Base-by-base conservation (phyloP, 2,888 invertebrate genomes). In the Parnassius smintheus region DNA sequence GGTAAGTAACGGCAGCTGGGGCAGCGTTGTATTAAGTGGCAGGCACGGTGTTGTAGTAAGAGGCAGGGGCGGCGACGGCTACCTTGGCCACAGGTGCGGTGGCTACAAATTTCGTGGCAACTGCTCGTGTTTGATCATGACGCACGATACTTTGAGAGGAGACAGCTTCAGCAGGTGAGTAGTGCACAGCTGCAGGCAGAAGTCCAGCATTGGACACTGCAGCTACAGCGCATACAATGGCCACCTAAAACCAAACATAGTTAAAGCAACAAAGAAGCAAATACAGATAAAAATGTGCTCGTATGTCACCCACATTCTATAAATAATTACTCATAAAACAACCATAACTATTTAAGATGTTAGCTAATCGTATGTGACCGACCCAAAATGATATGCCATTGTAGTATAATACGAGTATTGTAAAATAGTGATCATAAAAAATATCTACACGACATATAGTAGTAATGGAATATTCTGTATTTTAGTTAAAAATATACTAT, bases 71-170 rank as follows among this genome's bases (percentile, higher is more conserved):
- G 44, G 74, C 68, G 2, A 74, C 65, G 51, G 70, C 70, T 25
- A 66, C 68, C 57, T 69, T 68, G 64, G 75, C 72, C 54, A 71
- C 66, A 22, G 74, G 72, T 13, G 70, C 68, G n/a, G 73, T 72
- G 55, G 76, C 71, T n/a, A 70, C 65, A 10, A 69, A 71, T 13
- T 79, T 76, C 12, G 76, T 71, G 25, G 65, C 69, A 13, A 82
- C 22, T 7, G 73, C 65, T 8, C 61, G 80, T 73, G 62, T 80
- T 78, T 75, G 81, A 77, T 82, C 84, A 69, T 80, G 81, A 60
- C 85, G 80, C 44, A 84, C 76, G 68, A 83, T 81, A 72, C 75
- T 84, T 66, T 83, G 83, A 3, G 83, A 83, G 52, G 85, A 85
- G n/a, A 84, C 81, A 3, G 81, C 82, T 2, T n/a, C n/a, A n/a